Conservation (phyloP, 2,888 invertebrate species). For the Cosmia pyralina region DNA sequence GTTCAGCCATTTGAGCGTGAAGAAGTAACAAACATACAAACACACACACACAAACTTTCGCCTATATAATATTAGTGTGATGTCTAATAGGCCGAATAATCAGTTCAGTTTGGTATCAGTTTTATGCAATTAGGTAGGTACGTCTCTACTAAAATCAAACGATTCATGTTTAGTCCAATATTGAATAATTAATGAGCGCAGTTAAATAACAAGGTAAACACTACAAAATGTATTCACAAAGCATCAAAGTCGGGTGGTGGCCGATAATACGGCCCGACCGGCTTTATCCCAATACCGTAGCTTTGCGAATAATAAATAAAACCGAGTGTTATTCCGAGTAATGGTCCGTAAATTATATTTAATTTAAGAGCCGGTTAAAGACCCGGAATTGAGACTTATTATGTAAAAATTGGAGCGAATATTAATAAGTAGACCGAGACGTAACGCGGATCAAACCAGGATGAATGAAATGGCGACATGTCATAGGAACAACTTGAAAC, state of each 20-base stretch:
- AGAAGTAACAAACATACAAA: no score
- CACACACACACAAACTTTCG: no score
- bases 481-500: no score
- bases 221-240: slow-evolving; percentile 40
- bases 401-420: slow-evolving; percentile 34
- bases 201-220: slow-evolving; percentile 10
- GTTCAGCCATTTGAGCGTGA: no score
- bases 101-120: no score
- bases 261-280: slow-evolving; percentile 21
- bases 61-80: no score
- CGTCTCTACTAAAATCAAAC: not conserved
- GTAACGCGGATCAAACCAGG: no score
- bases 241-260: slow-evolving; percentile 23
- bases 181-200: not conserved
- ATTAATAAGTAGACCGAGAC: not conserved
- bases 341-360: slow-evolving; percentile 57
- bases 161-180: not conserved
- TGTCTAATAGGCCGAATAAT: no score
- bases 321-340: slow-evolving; percentile 49
- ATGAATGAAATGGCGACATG: no score
- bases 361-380: slow-evolving; percentile 51
- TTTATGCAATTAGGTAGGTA: no score
- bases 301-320: slow-evolving; percentile 57
- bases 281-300: slow-evolving; percentile 40
- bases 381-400: slow-evolving; percentile 15